Evolutionary conservation across 1,140 invertebrate genomes (phyloP).

Genomic region (Battus philenor): DNA sequence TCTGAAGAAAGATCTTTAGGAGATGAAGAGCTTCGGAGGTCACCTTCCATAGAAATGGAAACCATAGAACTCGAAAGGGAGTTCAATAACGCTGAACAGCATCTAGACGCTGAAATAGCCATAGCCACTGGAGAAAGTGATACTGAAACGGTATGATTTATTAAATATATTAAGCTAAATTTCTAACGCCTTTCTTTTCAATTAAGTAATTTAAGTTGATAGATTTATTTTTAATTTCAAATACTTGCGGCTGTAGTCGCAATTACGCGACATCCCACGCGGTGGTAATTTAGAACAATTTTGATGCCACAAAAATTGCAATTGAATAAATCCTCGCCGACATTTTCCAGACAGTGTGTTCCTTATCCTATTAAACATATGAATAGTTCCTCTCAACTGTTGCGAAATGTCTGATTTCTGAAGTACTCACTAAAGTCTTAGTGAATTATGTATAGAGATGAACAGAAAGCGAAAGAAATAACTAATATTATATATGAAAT

Average conservation of each 20-base stretch:
- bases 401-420: not conserved
- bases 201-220: slow-evolving; percentile 3
- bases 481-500: too few species aligned
- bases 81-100: slow-evolving; percentile 46
- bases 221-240: not conserved
- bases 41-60: slow-evolving; percentile 56
- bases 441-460: not conserved
- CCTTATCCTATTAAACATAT: slow-evolving; percentile 4
- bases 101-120: slow-evolving; percentile 46
- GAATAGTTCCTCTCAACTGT: not conserved
- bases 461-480: too few species aligned
- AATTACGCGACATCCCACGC: not conserved
- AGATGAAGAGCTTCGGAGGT: slow-evolving; percentile 49
- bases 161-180: not conserved
- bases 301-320: slow-evolving; percentile 12
- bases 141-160: slow-evolving; percentile 47
- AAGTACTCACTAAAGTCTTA: not conserved
- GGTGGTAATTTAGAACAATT: slow-evolving; percentile 13
- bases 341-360: slow-evolving; percentile 14
- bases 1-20: slow-evolving; percentile 26
- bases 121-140: slow-evolving; percentile 62
- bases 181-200: slow-evolving; percentile 1
- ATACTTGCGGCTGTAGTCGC: not conserved
- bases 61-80: slow-evolving; percentile 44
- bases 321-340: slow-evolving; percentile 10